Percentiles rank a stretch among this genome's conserved stretches.
Conservation (phyloP, 2,888 invertebrate genomes). For the Aplocera efformata region DNA sequence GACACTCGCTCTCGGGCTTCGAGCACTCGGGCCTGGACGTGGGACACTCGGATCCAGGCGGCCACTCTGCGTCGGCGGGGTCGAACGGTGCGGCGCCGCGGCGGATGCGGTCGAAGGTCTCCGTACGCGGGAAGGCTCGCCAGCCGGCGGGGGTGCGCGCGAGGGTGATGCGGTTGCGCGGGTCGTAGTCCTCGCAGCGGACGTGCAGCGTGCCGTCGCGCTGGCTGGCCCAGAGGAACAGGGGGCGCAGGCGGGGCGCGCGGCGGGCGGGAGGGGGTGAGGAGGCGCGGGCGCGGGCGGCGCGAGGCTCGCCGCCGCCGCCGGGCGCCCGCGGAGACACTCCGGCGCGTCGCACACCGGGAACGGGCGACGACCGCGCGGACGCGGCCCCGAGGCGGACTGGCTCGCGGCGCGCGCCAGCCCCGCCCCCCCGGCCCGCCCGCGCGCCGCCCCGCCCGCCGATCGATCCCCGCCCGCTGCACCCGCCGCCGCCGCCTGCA, state of each 20-base stretch:
- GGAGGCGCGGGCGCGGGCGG: constrained; percentile 76
- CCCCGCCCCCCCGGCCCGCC: constrained; percentile 55
- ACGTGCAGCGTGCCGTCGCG: constrained; percentile 90
- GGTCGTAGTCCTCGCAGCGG: constrained; percentile 93
- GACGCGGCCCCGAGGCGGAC: constrained; percentile 75
- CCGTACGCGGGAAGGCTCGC: constrained; percentile 90
- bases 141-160: constrained; percentile 90
- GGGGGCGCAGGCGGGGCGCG: constrained; percentile 86
- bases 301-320: constrained; percentile 78
- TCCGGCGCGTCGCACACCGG: constrained; percentile 70
- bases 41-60: too few species aligned
- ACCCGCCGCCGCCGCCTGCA: constrained; percentile 81
- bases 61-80: constrained; percentile 19
- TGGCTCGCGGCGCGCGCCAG: constrained; percentile 59
- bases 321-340: constrained; percentile 71
- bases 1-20: constrained; percentile 6
- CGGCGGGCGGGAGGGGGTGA: constrained; percentile 55
- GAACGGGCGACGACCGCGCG: constrained; percentile 73
- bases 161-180: constrained; percentile 89
- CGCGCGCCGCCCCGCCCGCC: constrained; percentile 88
- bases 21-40: too few species aligned
- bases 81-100: constrained; percentile 37
- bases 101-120: constrained; percentile 77
- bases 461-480: constrained; percentile 61
- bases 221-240: constrained; percentile 92